These are phyloP conservation scores for Eupsilia transversa DNA, from an alignment of 2,888 invertebrate genomes.

Conservation along the genomic window DNA sequence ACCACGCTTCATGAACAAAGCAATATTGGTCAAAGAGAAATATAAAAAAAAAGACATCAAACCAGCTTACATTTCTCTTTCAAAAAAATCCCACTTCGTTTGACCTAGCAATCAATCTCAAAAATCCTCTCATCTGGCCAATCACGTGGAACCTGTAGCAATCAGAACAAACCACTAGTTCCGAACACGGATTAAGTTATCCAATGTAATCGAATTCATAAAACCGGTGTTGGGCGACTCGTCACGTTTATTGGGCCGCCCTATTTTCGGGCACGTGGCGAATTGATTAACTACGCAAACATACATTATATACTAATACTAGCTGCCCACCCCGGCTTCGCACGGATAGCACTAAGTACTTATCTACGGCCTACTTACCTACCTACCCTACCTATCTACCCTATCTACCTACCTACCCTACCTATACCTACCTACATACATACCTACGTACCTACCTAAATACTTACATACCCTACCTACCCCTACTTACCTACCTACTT, in stretches of 20 bases:
- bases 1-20: too few species aligned
- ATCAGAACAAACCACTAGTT: slow-evolving; percentile 52
- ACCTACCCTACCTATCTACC: too few species aligned
- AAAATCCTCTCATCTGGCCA: slow-evolving; percentile 29
- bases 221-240: slow-evolving; percentile 45
- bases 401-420: too few species aligned
- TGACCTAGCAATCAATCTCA: slow-evolving; percentile 15
- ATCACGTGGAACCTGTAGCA: slow-evolving; percentile 41
- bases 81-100: not conserved
- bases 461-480: too few species aligned
- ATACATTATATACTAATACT: not conserved
- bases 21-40: too few species aligned
- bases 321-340: too few species aligned
- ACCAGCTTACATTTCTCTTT: not conserved
- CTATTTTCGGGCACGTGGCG: slow-evolving; percentile 36
- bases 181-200: slow-evolving; percentile 50
- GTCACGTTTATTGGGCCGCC: slow-evolving; percentile 55
- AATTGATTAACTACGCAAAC: slow-evolving; percentile 42
- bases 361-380: too few species aligned
- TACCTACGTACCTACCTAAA: too few species aligned
- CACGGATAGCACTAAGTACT: too few species aligned
- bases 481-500: too few species aligned
- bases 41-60: not conserved
- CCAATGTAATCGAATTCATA: slow-evolving; percentile 52
- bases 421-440: too few species aligned